These are phyloP conservation scores for Frieseomelitta varia DNA, from an alignment of 1,140 invertebrate genomes.

Conservation along the genomic window DNA sequence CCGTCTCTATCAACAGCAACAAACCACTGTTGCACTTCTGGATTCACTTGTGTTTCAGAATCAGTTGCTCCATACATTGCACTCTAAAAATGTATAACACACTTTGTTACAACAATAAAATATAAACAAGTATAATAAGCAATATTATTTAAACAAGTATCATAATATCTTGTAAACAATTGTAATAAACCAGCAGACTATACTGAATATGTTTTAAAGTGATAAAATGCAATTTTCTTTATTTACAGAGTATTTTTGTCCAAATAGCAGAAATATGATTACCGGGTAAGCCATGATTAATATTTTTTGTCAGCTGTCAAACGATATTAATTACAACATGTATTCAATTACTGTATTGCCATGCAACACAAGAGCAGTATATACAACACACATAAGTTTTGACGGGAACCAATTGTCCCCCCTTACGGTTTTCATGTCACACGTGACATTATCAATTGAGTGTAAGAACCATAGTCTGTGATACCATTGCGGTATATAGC, in stretches of 20 bases:
- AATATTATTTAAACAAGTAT: background rate
- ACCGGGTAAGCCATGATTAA: constrained; percentile 57
- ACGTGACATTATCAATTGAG: too few relatives aligned
- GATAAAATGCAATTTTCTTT: background rate
- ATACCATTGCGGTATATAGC: background rate
- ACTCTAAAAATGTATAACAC: constrained; percentile 10
- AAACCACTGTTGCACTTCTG: constrained; percentile 92
- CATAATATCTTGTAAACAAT: background rate
- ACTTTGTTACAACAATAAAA: background rate
- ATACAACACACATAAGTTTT: background rate
- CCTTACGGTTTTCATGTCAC: too few relatives aligned
- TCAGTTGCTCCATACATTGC: constrained; percentile 50
- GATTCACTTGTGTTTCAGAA: constrained; percentile 73
- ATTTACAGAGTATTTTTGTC: background rate
- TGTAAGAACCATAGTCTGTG: too few relatives aligned
- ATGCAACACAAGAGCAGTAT: background rate
- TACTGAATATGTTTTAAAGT: background rate
- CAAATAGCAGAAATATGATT: constrained; percentile 28
- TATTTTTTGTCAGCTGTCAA: background rate
- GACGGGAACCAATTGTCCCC: too few relatives aligned
- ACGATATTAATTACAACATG: background rate
- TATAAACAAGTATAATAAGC: background rate
- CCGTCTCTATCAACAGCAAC: constrained; percentile 90
- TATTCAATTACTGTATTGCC: background rate
- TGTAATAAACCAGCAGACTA: background rate